Evolutionary conservation across 92 coral and sea anemone species (phyloP).

Genomic region (Zoanthus sociatus): DNA sequence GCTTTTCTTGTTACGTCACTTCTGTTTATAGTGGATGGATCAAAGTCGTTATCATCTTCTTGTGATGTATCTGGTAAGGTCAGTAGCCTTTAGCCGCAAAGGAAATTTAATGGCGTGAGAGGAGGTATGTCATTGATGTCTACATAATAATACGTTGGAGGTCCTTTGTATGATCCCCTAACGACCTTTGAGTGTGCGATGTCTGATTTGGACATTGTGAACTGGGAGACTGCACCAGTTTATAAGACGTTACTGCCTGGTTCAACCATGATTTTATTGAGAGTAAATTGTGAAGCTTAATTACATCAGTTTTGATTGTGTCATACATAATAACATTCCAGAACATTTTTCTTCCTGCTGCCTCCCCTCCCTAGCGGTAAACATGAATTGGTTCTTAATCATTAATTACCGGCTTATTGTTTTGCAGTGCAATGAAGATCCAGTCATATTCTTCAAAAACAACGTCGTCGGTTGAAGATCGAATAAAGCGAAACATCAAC

Average conservation of each 20-base stretch:
- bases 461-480: conserved; percentile 88
- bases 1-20: background rate
- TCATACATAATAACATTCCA: no score
- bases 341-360: no score
- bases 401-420: background rate
- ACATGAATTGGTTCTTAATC: no score
- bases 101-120: conserved; percentile 25
- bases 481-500: conserved; percentile 93
- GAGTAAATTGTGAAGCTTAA: no score
- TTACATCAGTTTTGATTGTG: no score
- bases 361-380: no score
- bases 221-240: background rate
- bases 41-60: background rate
- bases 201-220: background rate
- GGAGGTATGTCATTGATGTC: conserved; percentile 39
- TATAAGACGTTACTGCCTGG: background rate
- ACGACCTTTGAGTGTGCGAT: background rate
- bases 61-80: background rate
- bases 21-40: background rate
- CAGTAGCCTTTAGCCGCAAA: background rate
- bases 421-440: conserved; percentile 83
- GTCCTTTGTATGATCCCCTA: background rate
- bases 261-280: no score
- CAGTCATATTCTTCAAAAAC: conserved; percentile 90
- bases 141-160: background rate